These are phyloP conservation scores for Caenorhabditis imperialis DNA, from an alignment of 2,888 invertebrate genomes.

Conservation along the genomic window DNA sequence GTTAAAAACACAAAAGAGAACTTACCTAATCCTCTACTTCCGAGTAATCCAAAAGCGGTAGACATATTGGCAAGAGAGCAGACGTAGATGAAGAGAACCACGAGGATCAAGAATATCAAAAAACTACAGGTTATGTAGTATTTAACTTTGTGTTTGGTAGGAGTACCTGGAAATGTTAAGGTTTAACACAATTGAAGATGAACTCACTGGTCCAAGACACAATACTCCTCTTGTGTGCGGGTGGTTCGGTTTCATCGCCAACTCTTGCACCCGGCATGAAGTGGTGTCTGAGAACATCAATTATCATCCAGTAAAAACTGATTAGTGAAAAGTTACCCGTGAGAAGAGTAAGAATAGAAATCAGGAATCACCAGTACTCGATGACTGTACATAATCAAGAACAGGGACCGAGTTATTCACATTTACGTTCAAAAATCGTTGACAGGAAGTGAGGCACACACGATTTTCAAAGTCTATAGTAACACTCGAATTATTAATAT, in stretches of 20 bases:
- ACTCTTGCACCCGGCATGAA: conserved; percentile 54
- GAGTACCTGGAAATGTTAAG: conserved; percentile 33
- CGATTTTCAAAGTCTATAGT: conserved; percentile 7
- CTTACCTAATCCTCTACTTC: conserved; percentile 71
- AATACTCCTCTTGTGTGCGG: conserved; percentile 42
- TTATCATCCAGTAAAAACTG: neutral
- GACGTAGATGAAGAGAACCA: conserved; percentile 71
- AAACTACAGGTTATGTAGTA: conserved; percentile 51
- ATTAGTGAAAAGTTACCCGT: conserved; percentile 33
- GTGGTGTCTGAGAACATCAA: conserved; percentile 31
- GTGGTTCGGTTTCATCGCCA: conserved; percentile 46
- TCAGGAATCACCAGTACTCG: conserved; percentile 24
- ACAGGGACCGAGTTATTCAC: neutral
- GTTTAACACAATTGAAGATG: neutral
- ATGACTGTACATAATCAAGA: conserved; percentile 30
- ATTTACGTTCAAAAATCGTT: neutral
- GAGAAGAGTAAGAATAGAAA: conserved; percentile 13
- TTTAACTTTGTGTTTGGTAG: conserved; percentile 31
- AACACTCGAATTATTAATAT: conserved; percentile 40
- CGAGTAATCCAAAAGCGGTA: conserved; percentile 71
- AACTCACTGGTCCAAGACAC: conserved; percentile 49
- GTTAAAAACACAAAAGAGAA: conserved; percentile 6
- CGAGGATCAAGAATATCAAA: conserved; percentile 52
- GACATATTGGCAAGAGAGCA: conserved; percentile 70
- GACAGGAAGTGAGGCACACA: neutral